These are phyloP conservation scores for Sycophila texana DNA, from an alignment of 2,888 invertebrate species.

Conservation along the genomic window DNA sequence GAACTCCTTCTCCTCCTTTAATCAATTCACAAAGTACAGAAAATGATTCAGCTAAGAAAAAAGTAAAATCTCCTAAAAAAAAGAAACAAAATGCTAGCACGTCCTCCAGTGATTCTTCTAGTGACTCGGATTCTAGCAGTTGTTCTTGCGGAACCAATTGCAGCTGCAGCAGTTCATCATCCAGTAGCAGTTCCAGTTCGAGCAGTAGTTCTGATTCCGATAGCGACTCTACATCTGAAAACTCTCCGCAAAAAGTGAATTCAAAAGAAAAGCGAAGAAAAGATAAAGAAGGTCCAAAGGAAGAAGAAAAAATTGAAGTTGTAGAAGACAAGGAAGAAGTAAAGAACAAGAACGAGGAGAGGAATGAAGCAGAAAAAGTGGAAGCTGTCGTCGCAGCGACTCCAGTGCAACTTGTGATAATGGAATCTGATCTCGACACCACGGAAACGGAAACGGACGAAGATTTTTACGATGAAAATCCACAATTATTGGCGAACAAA, in stretches of 20 bases:
- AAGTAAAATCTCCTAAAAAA: constrained; percentile 72
- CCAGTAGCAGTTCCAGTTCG: constrained; percentile 80
- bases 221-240: constrained; percentile 79
- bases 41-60: constrained; percentile 58
- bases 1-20: constrained; percentile 27
- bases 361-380: constrained; percentile 50
- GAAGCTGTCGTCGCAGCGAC: constrained; percentile 71
- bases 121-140: constrained; percentile 85
- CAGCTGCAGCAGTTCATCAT: constrained; percentile 86
- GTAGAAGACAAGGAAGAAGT: constrained; percentile 66
- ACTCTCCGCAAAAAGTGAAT: constrained; percentile 71
- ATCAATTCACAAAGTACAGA: constrained; percentile 22
- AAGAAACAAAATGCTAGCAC: constrained; percentile 76
- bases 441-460: constrained; percentile 91
- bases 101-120: constrained; percentile 86
- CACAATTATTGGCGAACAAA: constrained; percentile 85
- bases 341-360: constrained; percentile 26
- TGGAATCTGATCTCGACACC: constrained; percentile 90
- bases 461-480: constrained; percentile 91
- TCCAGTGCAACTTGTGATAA: constrained; percentile 80
- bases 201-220: constrained; percentile 80
- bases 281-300: constrained; percentile 71
- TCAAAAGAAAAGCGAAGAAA: constrained; percentile 74
- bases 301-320: constrained; percentile 77
- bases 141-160: constrained; percentile 91